phyloP scores from a whole-genome alignment of 1,140 invertebrate genomes.

The Drosophila leontia region DNA sequence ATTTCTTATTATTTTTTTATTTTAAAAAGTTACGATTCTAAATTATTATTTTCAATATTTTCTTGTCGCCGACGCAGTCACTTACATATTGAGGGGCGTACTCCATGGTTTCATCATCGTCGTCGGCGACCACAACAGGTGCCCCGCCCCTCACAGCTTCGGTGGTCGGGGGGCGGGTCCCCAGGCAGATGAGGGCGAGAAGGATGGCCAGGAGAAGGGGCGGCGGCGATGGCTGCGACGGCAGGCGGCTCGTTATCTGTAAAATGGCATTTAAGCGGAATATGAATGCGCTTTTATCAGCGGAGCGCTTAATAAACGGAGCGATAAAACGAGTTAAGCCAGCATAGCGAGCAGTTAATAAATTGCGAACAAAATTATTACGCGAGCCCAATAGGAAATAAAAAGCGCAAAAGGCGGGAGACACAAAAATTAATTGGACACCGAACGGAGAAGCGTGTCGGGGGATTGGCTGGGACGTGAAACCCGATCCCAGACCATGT shows the following conservation, averaged over 20 bases:
- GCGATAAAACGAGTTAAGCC: conserved; percentile 72
- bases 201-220: conserved; percentile 19
- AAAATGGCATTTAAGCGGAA: conserved; percentile 72
- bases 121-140: conserved; percentile 65
- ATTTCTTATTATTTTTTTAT: too few relatives aligned
- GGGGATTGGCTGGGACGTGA: conserved; percentile 21
- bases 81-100: conserved; percentile 80
- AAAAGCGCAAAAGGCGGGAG: conserved; percentile 17
- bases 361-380: conserved; percentile 81
- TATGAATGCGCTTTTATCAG: conserved; percentile 78
- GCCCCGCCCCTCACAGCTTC: conserved; percentile 46
- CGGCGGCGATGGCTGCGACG: conserved; percentile 20
- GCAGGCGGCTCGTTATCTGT: conserved; percentile 61
- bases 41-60: not conserved
- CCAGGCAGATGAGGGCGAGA: conserved; percentile 50
- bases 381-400: conserved; percentile 57
- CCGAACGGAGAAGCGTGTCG: conserved; percentile 24
- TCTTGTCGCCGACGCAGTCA: conserved; percentile 1
- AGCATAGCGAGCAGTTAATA: conserved; percentile 61
- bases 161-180: conserved; percentile 48
- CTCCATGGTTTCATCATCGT: conserved; percentile 76
- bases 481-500: conserved; percentile 56
- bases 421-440: conserved; percentile 56
- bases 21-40: too few relatives aligned
- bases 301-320: conserved; percentile 73